phyloP scores from a whole-genome alignment of 2,113 vertebrate species.

The Tragelaphus strepsiceros region DNA sequence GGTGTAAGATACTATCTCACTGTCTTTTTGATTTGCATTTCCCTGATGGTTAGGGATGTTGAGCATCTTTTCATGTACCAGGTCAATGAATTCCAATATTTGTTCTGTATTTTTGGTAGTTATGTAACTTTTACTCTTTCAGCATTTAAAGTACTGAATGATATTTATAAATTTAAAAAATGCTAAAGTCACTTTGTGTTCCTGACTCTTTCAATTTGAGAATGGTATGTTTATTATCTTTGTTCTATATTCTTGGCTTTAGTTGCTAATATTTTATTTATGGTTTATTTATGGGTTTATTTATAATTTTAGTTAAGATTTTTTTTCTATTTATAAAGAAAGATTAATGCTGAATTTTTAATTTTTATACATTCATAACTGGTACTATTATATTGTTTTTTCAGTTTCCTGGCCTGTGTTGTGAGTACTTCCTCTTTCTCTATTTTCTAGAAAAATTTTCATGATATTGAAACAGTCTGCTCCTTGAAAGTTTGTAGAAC shows the following conservation, averaged over 20 bases:
- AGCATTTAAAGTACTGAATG: not conserved
- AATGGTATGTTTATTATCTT: not conserved
- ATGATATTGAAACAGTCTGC: not conserved
- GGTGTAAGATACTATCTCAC: not conserved
- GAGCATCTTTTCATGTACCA: not conserved
- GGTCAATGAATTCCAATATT: not conserved
- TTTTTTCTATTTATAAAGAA: not conserved
- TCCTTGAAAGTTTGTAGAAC: not conserved
- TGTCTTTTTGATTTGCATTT: not conserved
- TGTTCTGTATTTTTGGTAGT: not conserved
- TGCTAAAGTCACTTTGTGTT: not conserved
- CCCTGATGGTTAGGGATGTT: not conserved
- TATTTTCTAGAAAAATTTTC: not conserved
- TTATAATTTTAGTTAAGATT: not conserved
- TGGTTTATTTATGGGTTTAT: not conserved
- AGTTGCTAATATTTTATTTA: not conserved
- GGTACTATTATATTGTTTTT: not conserved
- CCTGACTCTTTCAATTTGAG: not conserved
- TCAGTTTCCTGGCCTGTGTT: not conserved
- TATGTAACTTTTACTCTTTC: not conserved
- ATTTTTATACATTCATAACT: not conserved
- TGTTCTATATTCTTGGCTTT: not conserved
- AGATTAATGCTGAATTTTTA: not conserved
- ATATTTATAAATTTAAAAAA: not conserved
- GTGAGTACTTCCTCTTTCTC: not conserved